Evolutionary conservation across 2,113 vertebrate species (phyloP).

Genomic region (Opisthocomus hoazin): DNA sequence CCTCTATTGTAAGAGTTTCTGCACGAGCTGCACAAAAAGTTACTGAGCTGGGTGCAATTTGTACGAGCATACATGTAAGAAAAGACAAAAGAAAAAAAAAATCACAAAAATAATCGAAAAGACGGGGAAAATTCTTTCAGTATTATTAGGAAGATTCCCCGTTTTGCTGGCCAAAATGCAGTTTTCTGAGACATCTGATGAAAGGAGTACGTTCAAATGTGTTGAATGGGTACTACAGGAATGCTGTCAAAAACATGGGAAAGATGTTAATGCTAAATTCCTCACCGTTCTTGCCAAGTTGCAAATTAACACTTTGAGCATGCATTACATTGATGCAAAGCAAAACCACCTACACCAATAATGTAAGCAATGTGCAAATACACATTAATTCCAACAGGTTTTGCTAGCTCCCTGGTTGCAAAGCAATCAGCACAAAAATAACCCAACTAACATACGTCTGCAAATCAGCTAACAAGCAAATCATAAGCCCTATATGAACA

Average conservation of each 20-base stretch:
- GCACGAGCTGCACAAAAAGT: not conserved
- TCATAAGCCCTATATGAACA: not conserved
- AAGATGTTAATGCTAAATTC: not conserved
- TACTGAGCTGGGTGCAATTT: not conserved
- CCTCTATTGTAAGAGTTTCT: not conserved
- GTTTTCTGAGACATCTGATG: not conserved
- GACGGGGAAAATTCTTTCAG: not conserved
- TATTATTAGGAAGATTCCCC: not conserved
- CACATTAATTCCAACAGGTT: not conserved
- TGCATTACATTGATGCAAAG: not conserved
- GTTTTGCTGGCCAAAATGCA: not conserved
- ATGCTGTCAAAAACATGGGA: not conserved
- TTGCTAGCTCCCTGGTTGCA: not conserved
- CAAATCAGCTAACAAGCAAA: not conserved
- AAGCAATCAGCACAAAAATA: not conserved
- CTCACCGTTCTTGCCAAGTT: not conserved
- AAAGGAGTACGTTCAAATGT: not conserved
- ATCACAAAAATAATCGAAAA: not conserved
- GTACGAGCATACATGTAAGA: not conserved
- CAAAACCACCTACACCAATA: rapidly evolving
- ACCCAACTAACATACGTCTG: not conserved
- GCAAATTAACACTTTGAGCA: not conserved
- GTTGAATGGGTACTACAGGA: not conserved
- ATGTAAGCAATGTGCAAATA: rapidly evolving
- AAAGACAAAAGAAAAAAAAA: not conserved